Base-by-base conservation (phyloP, 2,797 vertebrate species). In the Benthosema pterotum region DNA sequence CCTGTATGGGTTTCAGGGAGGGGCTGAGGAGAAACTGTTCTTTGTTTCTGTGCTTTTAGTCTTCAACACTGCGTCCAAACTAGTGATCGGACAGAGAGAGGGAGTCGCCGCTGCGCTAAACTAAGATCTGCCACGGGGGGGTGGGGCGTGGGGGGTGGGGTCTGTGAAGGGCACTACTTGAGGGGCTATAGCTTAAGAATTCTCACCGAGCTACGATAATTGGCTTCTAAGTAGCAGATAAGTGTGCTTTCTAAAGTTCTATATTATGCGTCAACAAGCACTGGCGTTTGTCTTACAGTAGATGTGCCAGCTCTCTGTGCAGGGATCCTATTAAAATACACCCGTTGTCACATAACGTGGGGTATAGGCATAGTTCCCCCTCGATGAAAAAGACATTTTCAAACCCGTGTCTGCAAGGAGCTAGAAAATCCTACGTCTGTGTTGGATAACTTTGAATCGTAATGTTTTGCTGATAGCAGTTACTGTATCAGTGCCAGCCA, bases 171-270 rank as follows among this genome's bases (percentile, higher is more conserved):
- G 52, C 49, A 15, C 60, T 42, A 58, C 32, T 32, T 3, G 67
- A 15, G 1, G 49, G 51, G 28, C 22, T 38, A 32, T 32, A 42
- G 60, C 53, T 61, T 55, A 55, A 53, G 66, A 71, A 65, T 52
- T 67, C 58, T 70, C 63, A 15, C 62, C 55, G 61, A 67, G 63
- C 77, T 75, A 68, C 46, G 62, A 5, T 42, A 25, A 52, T 47
- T 43, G 42, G 65, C 74, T 67, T 63, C 46, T 63, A 28, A 54
- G 67, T 2, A 65, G 68, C 76, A 60, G 66, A 56, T 71, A 72
- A 57, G 32, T 86, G 84, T 87, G 85, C 86, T 86, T 84, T 62
- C 63, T 67, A 32, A 67, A 62, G 52, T 15, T 46, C 18, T 62
- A 62, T 57, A 38, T 9, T 38, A 70, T 57, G 65, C 67, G 61